A percentile compares a stretch with the other conserved stretches of the same genome.
These are phyloP conservation scores for Neopelma chrysocephalum DNA, from an alignment of 2,797 vertebrate genomes.

Conservation along the genomic window DNA sequence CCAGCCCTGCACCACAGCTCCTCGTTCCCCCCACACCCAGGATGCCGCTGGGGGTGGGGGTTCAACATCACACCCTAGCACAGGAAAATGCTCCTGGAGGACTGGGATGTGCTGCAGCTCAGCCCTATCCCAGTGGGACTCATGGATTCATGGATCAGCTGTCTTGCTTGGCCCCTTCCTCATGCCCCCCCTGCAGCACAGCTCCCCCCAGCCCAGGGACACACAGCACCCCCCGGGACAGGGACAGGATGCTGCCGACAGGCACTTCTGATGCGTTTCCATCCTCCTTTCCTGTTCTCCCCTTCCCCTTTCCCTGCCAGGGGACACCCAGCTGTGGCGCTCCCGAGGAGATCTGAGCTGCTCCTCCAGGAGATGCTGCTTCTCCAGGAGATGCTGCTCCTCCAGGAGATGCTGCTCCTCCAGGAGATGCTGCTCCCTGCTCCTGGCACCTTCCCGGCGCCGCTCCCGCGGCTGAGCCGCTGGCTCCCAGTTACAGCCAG, in stretches of 20 bases:
- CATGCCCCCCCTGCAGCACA: rapidly evolving
- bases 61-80: rapidly evolving
- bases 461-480: neutral
- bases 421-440: neutral
- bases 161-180: neutral
- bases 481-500: neutral
- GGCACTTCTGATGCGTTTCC: neutral
- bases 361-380: rapidly evolving
- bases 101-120: neutral
- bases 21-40: no score
- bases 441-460: neutral
- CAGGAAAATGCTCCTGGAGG: neutral
- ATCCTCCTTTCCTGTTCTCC: neutral
- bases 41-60: neutral
- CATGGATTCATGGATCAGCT: neutral
- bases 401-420: neutral
- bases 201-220: neutral
- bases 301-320: rapidly evolving
- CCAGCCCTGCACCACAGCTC: neutral
- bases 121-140: neutral
- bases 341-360: neutral
- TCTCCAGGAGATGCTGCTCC: neutral
- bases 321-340: neutral
- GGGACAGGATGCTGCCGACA: neutral
- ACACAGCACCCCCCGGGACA: neutral